Evolutionary conservation across 2,797 vertebrate species (phyloP).

Genomic region (Netta rufina): DNA sequence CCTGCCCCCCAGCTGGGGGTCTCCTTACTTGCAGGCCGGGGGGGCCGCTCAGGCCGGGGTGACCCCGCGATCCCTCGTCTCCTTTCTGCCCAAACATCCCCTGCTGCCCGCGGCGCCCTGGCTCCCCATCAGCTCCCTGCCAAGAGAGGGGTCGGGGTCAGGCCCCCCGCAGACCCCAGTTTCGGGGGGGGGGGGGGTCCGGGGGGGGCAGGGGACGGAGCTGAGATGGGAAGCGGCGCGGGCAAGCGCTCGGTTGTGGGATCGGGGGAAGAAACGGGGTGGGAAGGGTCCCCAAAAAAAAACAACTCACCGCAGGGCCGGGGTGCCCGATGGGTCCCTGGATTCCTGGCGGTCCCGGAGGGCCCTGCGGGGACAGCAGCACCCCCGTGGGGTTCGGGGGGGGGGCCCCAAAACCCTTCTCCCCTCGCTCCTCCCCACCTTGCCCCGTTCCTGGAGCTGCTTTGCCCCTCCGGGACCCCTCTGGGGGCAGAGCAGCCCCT

Average conservation of each 20-base stretch:
- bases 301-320: constrained; percentile 82
- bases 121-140: constrained; percentile 89
- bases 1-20: no score
- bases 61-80: constrained; percentile 89
- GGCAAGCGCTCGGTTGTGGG: no score
- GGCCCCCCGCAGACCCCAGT: background rate
- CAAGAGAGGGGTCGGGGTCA: background rate
- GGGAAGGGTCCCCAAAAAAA: background rate
- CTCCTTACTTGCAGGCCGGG: background rate
- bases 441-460: background rate
- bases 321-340: constrained; percentile 88
- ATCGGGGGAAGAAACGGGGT: no score
- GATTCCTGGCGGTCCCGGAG: constrained; percentile 84
- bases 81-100: constrained; percentile 93
- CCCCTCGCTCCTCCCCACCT: fast-evolving
- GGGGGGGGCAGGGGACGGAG: background rate
- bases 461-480: background rate
- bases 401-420: background rate
- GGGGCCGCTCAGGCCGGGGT: constrained; percentile 52
- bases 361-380: constrained; percentile 80
- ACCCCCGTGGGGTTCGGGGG: background rate
- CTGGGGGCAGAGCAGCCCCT: background rate
- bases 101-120: constrained; percentile 89
- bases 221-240: background rate
- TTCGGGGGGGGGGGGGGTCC: background rate